Evolutionary conservation across 2,113 vertebrate species (phyloP).

Genomic region (Verasper variegatus): DNA sequence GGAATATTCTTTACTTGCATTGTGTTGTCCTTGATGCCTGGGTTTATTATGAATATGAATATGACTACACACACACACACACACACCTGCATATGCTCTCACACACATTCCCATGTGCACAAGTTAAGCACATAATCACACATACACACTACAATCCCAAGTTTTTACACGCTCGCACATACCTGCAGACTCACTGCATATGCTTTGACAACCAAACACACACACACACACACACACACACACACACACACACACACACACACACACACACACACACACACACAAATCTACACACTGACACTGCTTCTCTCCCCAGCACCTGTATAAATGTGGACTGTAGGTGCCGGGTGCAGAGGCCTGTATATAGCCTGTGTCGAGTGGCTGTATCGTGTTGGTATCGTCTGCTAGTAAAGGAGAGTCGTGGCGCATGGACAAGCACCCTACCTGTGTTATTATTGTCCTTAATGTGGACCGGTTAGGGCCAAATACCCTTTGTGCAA

Average conservation of each 20-base stretch:
- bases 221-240: constrained; percentile 11
- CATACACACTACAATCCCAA: constrained; percentile 7
- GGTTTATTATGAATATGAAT: constrained; percentile 66
- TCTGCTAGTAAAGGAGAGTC: constrained; percentile 72
- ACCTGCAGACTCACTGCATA: constrained; percentile 16
- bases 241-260: constrained; percentile 22
- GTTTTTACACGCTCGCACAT: constrained; percentile 2
- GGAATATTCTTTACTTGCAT: constrained; percentile 75
- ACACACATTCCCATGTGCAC: constrained; percentile 28
- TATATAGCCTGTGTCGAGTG: constrained; percentile 79
- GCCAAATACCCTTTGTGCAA: constrained; percentile 79
- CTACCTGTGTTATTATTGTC: constrained; percentile 75
- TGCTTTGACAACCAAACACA: constrained; percentile 33
- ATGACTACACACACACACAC: constrained; percentile 52
- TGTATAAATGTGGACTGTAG: constrained; percentile 48
- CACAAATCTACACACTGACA: constrained; percentile 39
- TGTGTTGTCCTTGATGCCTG: constrained; percentile 78
- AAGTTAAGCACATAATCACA: constrained; percentile 7
- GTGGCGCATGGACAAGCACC: constrained; percentile 78
- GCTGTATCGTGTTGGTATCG: constrained; percentile 76
- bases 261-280: constrained; percentile 29
- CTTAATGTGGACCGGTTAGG: constrained; percentile 74
- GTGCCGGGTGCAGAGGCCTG: constrained; percentile 63
- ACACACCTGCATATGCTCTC: constrained; percentile 49
- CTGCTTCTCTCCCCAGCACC: constrained; percentile 63